These are phyloP conservation scores for Lophochroa leadbeateri DNA, from an alignment of 2,113 vertebrate genomes.

Conservation along the genomic window DNA sequence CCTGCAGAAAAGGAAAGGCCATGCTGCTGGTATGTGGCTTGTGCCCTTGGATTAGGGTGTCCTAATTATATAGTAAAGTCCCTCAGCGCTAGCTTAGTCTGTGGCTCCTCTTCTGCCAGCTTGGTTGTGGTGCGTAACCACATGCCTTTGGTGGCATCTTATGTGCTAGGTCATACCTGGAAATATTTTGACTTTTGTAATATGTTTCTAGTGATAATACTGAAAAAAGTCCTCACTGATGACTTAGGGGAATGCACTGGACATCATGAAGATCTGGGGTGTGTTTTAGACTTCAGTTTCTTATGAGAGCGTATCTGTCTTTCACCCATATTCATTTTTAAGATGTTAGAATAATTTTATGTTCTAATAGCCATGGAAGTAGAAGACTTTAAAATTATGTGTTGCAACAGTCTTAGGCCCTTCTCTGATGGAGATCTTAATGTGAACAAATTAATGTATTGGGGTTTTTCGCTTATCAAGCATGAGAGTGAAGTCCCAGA, in stretches of 20 bases:
- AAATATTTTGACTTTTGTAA: not conserved
- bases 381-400: not conserved
- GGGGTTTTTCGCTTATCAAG: not conserved
- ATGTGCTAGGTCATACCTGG: not conserved
- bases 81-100: not conserved
- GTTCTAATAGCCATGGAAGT: not conserved
- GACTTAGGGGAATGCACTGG: not conserved
- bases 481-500: fast-evolving
- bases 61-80: not conserved
- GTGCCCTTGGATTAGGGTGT: not conserved
- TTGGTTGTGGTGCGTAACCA: fast-evolving
- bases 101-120: not conserved
- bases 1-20: not conserved
- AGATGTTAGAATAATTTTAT: not conserved
- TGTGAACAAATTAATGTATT: not conserved
- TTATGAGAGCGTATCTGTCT: not conserved
- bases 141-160: not conserved
- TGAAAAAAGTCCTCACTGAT: not conserved
- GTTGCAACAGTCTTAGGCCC: too few species aligned
- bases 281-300: not conserved
- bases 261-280: not conserved
- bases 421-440: not conserved
- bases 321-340: not conserved
- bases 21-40: fast-evolving
- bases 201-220: not conserved